Percentiles rank a stretch among this genome's conserved stretches.
Evolutionary conservation across 2,797 vertebrate species (phyloP).

Genomic region (Pseudocheirus occidentalis): DNA sequence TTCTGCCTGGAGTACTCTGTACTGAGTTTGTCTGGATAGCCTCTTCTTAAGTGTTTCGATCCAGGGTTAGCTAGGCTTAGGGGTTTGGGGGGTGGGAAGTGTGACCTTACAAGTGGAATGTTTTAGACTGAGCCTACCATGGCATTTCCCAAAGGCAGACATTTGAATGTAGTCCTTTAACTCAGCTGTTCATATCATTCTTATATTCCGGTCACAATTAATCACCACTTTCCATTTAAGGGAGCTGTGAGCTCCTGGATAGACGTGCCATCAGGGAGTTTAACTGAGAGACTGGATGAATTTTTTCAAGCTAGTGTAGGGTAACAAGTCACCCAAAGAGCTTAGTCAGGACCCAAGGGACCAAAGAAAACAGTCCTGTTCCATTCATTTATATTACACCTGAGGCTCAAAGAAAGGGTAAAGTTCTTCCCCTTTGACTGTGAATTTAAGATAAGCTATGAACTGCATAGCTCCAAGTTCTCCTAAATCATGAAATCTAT

Average conservation of each 20-base stretch:
- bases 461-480: background rate
- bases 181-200: constrained; percentile 14
- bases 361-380: constrained; percentile 8
- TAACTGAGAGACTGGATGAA: background rate
- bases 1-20: background rate
- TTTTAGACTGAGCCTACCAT: background rate
- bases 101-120: background rate
- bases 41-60: background rate
- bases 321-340: background rate
- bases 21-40: background rate
- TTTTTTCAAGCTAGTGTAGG: background rate
- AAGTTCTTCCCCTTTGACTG: background rate
- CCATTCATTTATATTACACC: background rate
- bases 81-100: background rate
- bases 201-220: constrained; percentile 12
- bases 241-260: background rate
- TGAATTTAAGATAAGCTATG: background rate
- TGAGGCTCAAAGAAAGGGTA: constrained; percentile 2
- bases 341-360: background rate
- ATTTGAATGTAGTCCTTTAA: constrained; percentile 7
- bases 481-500: background rate
- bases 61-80: background rate
- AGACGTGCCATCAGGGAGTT: constrained; percentile 20
- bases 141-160: background rate
- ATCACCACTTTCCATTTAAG: background rate